A percentile compares a stretch with the other conserved stretches of the same genome.
These are phyloP conservation scores for Netelia fuscicornis DNA, from an alignment of 2,888 invertebrate species.

Conservation along the genomic window DNA sequence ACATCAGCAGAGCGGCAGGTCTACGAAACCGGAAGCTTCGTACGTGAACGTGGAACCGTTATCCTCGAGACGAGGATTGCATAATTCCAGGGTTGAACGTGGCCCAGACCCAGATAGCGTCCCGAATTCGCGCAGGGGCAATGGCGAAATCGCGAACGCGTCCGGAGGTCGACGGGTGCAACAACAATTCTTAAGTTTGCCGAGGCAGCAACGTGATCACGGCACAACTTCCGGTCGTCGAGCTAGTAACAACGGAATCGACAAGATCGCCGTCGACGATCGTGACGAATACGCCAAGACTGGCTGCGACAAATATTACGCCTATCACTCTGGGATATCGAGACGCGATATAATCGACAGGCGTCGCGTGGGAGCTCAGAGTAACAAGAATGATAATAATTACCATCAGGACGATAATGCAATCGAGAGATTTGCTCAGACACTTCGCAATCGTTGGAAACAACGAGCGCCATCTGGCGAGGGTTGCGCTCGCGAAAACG, in stretches of 20 bases:
- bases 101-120: conserved; percentile 80
- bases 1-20: conserved; percentile 26
- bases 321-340: conserved; percentile 57
- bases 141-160: conserved; percentile 42
- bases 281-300: conserved; percentile 1
- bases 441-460: conserved; percentile 72
- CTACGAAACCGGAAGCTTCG: conserved; percentile 75
- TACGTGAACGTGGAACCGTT: conserved; percentile 79
- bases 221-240: conserved; percentile 55
- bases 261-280: background rate
- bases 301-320: conserved; percentile 40
- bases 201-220: conserved; percentile 44
- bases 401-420: conserved; percentile 69
- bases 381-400: conserved; percentile 17
- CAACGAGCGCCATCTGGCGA: conserved; percentile 39
- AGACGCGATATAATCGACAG: conserved; percentile 68
- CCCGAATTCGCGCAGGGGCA: conserved; percentile 70
- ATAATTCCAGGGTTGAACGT: conserved; percentile 74
- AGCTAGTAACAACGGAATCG: conserved; percentile 49
- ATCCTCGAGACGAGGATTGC: conserved; percentile 79
- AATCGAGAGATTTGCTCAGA: conserved; percentile 70
- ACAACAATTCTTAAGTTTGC: conserved; percentile 40
- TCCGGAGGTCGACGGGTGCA: conserved; percentile 49
- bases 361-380: conserved; percentile 54
- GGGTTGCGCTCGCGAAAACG: conserved; percentile 24